phyloP scores from a whole-genome alignment of 1,140 invertebrate species.

The Berghia stephanieae region DNA sequence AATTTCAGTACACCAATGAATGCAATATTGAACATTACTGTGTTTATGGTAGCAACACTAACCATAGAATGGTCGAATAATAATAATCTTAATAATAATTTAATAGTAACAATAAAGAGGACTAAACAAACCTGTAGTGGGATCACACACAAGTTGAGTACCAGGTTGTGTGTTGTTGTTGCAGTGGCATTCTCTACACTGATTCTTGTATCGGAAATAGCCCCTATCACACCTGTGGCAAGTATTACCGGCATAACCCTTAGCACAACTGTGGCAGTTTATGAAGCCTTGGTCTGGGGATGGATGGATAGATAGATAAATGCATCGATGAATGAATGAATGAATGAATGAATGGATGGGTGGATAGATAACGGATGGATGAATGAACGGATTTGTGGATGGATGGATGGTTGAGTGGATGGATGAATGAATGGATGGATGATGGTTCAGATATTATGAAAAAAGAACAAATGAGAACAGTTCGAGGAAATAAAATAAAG shows the following conservation, averaged over 20 bases:
- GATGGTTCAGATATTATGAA: neutral
- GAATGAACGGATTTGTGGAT: neutral
- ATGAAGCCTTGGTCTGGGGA: conserved; percentile 51
- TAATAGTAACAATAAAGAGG: neutral
- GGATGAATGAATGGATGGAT: neutral
- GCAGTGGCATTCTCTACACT: conserved; percentile 42
- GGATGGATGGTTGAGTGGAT: neutral
- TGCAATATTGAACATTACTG: neutral
- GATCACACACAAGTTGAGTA: conserved; percentile 30
- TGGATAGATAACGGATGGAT: neutral
- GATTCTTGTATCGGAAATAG: conserved; percentile 35
- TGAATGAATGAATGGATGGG: neutral
- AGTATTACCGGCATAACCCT: conserved; percentile 47
- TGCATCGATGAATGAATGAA: neutral
- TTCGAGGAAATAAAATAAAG: neutral
- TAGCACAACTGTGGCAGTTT: conserved; percentile 42
- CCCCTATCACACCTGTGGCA: conserved; percentile 49
- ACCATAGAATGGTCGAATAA: neutral
- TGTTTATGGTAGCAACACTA: neutral
- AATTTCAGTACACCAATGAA: neutral
- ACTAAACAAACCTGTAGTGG: conserved; percentile 34
- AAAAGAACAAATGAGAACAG: neutral
- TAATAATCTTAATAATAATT: too few relatives aligned
- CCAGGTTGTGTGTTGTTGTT: conserved; percentile 34
- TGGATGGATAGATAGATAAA: neutral